phyloP scores from a whole-genome alignment of 2,888 invertebrate genomes.

The Ennomos fuscantarius region DNA sequence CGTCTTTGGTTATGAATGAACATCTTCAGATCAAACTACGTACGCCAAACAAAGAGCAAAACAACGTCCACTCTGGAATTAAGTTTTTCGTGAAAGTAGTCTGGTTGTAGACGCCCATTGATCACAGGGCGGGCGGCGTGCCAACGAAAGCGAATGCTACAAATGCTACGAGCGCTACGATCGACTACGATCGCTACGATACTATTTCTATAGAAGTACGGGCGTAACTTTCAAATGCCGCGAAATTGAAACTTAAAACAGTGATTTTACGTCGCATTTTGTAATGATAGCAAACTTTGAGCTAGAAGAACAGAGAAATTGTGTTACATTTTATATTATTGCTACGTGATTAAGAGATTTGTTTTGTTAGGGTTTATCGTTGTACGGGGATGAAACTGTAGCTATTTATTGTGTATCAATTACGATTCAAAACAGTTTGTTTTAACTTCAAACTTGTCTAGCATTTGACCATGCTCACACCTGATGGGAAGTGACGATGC shows the following conservation, averaged over 20 bases:
- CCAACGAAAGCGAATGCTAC: conserved; percentile 79
- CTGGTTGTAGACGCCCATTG: conserved; percentile 76
- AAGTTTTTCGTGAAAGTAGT: conserved; percentile 71
- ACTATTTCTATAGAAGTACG: conserved; percentile 11
- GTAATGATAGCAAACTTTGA: neutral
- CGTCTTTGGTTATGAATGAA: conserved; percentile 38
- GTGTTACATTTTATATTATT: conserved; percentile 10
- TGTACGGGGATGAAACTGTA: too few species aligned
- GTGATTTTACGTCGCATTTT: neutral
- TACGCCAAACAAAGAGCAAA: conserved; percentile 48
- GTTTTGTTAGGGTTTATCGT: conserved; percentile 28
- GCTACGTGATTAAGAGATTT: conserved; percentile 23
- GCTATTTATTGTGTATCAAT: neutral
- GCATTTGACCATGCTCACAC: too few species aligned
- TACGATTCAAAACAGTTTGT: too few species aligned
- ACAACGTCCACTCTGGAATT: conserved; percentile 53
- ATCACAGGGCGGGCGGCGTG: conserved; percentile 64
- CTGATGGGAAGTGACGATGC: too few species aligned
- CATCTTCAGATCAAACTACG: conserved; percentile 31
- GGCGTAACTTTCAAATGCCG: neutral
- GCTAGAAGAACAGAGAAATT: neutral
- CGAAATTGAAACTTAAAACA: conserved; percentile 4
- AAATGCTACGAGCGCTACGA: conserved; percentile 52
- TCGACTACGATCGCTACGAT: conserved; percentile 17
- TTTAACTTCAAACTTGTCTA: too few species aligned